These are phyloP conservation scores for Hiodon alosoides DNA, from an alignment of 2,113 vertebrate genomes.

Conservation along the genomic window DNA sequence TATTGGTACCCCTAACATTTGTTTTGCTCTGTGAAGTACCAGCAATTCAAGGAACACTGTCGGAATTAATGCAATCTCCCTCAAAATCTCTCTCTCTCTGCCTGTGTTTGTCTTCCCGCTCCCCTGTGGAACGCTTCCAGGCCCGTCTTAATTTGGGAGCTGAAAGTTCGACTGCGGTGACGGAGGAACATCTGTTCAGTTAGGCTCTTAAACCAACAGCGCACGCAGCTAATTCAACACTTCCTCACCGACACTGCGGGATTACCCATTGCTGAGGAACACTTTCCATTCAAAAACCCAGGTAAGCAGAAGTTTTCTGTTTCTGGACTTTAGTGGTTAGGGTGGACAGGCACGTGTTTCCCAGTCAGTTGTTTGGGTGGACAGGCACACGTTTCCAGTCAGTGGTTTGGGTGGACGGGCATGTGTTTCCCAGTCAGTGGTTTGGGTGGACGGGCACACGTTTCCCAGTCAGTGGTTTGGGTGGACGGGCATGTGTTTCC, in stretches of 20 bases:
- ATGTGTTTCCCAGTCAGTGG: no score
- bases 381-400: no score
- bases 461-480: no score
- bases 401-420: no score
- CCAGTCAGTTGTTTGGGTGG: no score
- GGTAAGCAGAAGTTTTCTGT: neutral
- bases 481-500: no score
- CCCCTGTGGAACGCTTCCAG: neutral
- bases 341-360: no score
- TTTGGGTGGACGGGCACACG: no score
- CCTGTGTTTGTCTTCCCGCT: neutral
- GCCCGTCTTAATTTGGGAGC: neutral
- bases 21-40: constrained; percentile 1
- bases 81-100: neutral
- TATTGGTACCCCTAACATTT: neutral
- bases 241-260: neutral
- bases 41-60: neutral
- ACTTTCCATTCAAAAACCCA: neutral
- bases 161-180: neutral
- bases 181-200: neutral
- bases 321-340: no score
- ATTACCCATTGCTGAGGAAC: neutral
- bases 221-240: neutral
- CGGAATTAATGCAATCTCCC: neutral
- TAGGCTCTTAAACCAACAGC: neutral